Base-by-base conservation (phyloP, 2,113 vertebrate species). In the Colius striatus region DNA sequence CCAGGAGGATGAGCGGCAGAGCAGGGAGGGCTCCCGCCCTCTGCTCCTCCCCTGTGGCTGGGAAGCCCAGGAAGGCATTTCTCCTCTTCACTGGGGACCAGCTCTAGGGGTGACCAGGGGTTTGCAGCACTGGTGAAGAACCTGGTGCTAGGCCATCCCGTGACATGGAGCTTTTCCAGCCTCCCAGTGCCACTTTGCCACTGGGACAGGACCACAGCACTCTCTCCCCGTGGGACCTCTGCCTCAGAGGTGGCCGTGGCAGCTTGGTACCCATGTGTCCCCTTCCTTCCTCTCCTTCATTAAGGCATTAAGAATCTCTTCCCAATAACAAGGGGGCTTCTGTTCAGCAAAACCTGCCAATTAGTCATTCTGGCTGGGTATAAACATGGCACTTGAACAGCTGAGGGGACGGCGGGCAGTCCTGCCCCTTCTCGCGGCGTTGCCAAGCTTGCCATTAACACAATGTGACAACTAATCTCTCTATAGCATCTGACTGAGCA, bases 401-500 rank as follows among this genome's bases (percentile, higher is more conserved):
- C 98, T 98, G 98, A 98, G 91, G 81, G 97, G 97, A 90, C 97
- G 81, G 97, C 97, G 81, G 98, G 98, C 96, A 97, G 98, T 96
- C 97, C 90, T 96, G 97, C 96, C 96, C 97, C 97, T 98, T 98
- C 97, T 95, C 50, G 17, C 95, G 27, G 97, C 60, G 70, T 96
- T 96, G 96, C 98, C 95, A 95, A 96, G 97, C 97, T 97, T 97
- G 96, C 97, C 97, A 98, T 98, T 98, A 98, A 98, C 97, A 97
- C 98, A 98, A 98, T 97, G 97, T 98, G 98, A 98, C 98, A 98
- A 98, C 97, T 97, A 97, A 98, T 98, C 98, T 98, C 98, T 97
- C 97, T 96, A 95, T 95, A 98, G 97, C 98, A 97, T 97, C 97
- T 98, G 98, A 98, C 96, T 87, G 97, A 97, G 97, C 98, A 97